Base-by-base conservation (phyloP, 2,797 vertebrate genomes). In the Chelonia mydas region DNA sequence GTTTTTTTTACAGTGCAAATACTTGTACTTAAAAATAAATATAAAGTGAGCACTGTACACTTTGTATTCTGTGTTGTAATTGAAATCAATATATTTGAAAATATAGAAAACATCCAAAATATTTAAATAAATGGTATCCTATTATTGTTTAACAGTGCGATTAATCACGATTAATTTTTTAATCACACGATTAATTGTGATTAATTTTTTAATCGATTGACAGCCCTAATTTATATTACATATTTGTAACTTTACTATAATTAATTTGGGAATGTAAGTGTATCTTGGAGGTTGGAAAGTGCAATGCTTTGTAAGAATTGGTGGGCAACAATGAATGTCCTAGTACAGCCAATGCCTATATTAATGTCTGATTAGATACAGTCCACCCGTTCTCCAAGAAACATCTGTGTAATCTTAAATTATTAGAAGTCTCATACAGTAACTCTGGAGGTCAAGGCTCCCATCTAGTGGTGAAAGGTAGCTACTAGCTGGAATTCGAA, bases 401-500 rank as follows among this genome's bases (percentile, higher is more conserved):
- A 55, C 33, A 17, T 0, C 0, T 1, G 6, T 1, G n/a, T 0
- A 65, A 54, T 1, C 2, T 0, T 1, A 3, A 1, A 1, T 0
- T n/a, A n/a, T 33, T 55, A 1, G 77, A 37, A 74, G 31, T 0
- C n/a, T 0, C 2, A 0, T 0, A 12, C n/a, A 50, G 15, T 1
- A 28, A 1, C 96, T 96, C 27, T 2, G 84, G 96, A 94, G 92
- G 94, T 61, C 37, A 92, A 95, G 90, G 84, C 95, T 97, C 78
- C 97, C 97, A 97, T 95, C 97, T 97, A 97, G 97, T 50, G 97
- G 97, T 83, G 47, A 87, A 49, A 89, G 77, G 37, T 45, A 94
- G 21, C 41, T 1, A 4, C 1, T 17, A 1, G 0, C 0, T 4
- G 61, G 33, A 37, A 7, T 2, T 13, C 15, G 3, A 10, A 3